Evolutionary conservation across 2,113 vertebrate genomes (phyloP).

Genomic region (Calyptomena viridis): DNA sequence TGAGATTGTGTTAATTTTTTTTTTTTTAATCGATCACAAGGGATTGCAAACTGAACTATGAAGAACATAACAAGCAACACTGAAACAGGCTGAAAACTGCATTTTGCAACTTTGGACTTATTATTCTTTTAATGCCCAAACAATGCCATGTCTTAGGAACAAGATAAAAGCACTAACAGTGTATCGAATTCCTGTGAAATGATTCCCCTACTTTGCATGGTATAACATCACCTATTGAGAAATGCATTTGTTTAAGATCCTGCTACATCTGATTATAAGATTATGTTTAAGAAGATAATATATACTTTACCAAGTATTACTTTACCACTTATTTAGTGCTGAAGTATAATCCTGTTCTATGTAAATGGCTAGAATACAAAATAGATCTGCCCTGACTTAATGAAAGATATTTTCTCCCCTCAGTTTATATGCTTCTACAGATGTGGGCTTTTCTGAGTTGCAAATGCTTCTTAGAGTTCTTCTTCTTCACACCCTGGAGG

Average conservation of each 20-base stretch:
- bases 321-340: constrained; percentile 46
- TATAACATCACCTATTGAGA: constrained; percentile 45
- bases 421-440: neutral
- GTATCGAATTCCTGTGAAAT: constrained; percentile 58
- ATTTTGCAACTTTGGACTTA: constrained; percentile 33
- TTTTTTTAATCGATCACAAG: neutral
- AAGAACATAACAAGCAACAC: neutral
- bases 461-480: constrained; percentile 1
- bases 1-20: neutral
- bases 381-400: neutral
- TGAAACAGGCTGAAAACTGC: neutral
- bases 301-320: constrained; percentile 48
- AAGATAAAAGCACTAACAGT: constrained; percentile 36
- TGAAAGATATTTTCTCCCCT: neutral
- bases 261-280: constrained; percentile 69
- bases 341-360: constrained; percentile 51
- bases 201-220: constrained; percentile 9
- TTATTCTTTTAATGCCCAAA: constrained; percentile 22
- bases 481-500: constrained; percentile 17
- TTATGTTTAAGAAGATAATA: constrained; percentile 69
- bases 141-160: neutral
- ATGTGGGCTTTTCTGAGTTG: neutral
- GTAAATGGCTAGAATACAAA: constrained; percentile 48
- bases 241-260: constrained; percentile 62
- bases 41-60: neutral